Evolutionary conservation across 2,113 vertebrate species (phyloP), one percentile per base, ranked within the genome.

Genomic region (Oxyura jamaicensis): DNA sequence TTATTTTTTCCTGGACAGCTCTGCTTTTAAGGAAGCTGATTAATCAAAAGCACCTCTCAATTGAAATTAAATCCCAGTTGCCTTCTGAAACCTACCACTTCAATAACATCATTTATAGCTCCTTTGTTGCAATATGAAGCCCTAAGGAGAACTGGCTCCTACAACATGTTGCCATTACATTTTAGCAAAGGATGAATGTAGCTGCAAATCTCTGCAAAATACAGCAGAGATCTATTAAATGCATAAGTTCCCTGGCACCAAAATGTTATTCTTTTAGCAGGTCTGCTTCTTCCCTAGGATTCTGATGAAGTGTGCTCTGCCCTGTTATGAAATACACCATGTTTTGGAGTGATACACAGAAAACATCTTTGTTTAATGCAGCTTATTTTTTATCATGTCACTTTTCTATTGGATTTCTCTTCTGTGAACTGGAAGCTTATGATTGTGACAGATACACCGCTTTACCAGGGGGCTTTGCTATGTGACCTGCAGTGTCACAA

Each of bases 311-410:
- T 76, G 87, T 83, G 66, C 69, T 90, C 58, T 77, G 44, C 56
- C 73, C 41, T 81, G 69, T 92, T 97, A 95, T 86, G 89, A 97
- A 97, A 97, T 96, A 94, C 76, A 90, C 44, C 41, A 10, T 42
- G 67, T 89, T 86, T 96, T 90, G 82, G 87, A 93, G 77, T 86
- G 81, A 91, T 91, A 88, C 65, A 91, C 63, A 86, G 91, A 94
- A 96, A 97, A 97, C 2, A 42, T 96, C 96, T 97, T 91, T 95
- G 91, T 98, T 97, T 95, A 96, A 96, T n/a, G 14, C 83, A 90
- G 84, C 63, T 97, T 86, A 89, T 96, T 83, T 91, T 96, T 97
- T 86, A 95, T 91, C 90, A 80, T 94, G 96, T 96, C 97, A 96
- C 82, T 96, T 97, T 93, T 80, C 92, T 92, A 95, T 90, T 95